Base-by-base conservation (phyloP, 2,888 invertebrate species). In the Limnephilus lunatus region DNA sequence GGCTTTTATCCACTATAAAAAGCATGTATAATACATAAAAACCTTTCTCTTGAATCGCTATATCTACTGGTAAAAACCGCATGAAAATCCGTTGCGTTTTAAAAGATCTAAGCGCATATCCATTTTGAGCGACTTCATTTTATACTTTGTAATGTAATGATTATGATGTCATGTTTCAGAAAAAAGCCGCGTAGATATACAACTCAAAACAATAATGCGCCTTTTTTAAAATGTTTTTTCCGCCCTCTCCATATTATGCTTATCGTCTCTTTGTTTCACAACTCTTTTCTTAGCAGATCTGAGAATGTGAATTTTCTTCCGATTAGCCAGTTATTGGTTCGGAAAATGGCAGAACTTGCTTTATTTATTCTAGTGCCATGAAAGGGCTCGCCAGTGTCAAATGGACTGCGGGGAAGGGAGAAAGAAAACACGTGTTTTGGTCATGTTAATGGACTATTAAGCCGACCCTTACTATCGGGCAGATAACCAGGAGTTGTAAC, bases 311-410 rank as follows among this genome's bases (percentile, higher is more conserved):
- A 31, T 68, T 88, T 88, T 88, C 31, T 68, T 35, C 11, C 80
- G 88, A 88, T 88, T 88, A 88, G 39, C 88, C 80, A 53, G 80
- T 19, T 68, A 88, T 68, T 68, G 88, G 80, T 12, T 68, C 88
- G 35, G 68, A 86, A 86, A 86, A 83, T 39, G 86, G 86, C 86
- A 31, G 53, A 86, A 86, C 86, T 48, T 86, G 86, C 48, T 86
- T 86, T 83, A 32, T 83, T 86, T 86, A 86, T 86, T 44, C 30
- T 48, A 68, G 7, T 2, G 9, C 68, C 68, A n/a, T 15, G 30
- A 44, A 48, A n/a, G 86, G 86, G 86, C 30, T 4, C 44, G 30
- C 12, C 7, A 83, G 30, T 30, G 86, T 86, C 44, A 39, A 48
- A 25, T 30, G 48, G 44, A 30, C 86, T 35, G 35, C 14, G 44